phyloP scores from a whole-genome alignment of 1,140 invertebrate species.

The Ruditapes philippinarum region DNA sequence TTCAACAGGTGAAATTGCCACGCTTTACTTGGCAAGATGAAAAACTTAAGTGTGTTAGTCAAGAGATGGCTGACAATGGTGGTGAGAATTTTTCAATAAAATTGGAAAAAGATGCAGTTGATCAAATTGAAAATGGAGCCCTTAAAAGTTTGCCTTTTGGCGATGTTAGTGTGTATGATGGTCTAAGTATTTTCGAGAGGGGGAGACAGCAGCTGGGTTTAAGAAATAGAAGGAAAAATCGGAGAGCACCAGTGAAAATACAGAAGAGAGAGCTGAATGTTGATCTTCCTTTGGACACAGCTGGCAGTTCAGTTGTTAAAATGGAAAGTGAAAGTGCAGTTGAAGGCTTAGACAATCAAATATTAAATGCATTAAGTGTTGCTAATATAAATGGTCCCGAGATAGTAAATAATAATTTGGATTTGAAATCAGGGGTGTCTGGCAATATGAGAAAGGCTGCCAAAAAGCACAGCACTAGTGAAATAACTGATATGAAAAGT shows the following conservation, averaged over 20 bases:
- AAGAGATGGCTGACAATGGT: background rate
- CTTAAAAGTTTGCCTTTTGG: background rate
- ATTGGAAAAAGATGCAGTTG: background rate
- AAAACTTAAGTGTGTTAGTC: background rate
- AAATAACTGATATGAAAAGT: constrained; percentile 60
- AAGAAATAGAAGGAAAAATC: constrained; percentile 30
- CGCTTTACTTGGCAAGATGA: constrained; percentile 13
- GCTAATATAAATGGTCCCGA: background rate
- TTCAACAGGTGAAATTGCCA: background rate
- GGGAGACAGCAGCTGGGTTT: background rate
- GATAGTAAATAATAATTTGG: background rate
- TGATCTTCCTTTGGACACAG: background rate
- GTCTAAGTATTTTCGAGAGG: background rate
- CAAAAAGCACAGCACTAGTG: background rate
- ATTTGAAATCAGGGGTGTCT: background rate
- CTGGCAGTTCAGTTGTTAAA: background rate
- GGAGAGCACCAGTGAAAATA: constrained; percentile 22
- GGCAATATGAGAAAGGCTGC: background rate
- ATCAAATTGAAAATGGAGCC: background rate
- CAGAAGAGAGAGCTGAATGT: background rate
- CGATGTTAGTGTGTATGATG: background rate
- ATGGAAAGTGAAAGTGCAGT: background rate
- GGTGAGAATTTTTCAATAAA: background rate
- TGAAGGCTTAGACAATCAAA: background rate
- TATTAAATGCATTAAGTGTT: background rate